phyloP scores from a whole-genome alignment of 1,140 invertebrate genomes.

The Calliphora vicina region DNA sequence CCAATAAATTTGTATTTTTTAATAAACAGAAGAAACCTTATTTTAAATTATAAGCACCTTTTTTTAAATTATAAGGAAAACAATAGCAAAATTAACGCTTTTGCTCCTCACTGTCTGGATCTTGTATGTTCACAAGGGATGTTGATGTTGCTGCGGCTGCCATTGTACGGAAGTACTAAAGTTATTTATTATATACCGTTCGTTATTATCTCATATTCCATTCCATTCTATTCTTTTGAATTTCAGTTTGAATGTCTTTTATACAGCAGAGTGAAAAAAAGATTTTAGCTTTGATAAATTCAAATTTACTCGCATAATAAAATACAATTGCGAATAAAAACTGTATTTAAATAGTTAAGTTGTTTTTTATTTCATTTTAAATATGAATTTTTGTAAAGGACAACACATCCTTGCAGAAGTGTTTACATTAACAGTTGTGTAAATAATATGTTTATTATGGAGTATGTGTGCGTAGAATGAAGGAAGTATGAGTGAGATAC shows the following conservation, averaged over 20 bases:
- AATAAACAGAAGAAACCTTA: too few relatives aligned
- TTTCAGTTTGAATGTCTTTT: background rate
- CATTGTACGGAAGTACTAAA: background rate
- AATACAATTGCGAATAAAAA: background rate
- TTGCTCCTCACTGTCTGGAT: background rate
- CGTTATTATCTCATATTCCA: background rate
- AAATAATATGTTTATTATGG: background rate
- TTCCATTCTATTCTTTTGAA: background rate
- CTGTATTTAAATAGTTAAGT: background rate
- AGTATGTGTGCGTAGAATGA: too few relatives aligned
- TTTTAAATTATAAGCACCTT: too few relatives aligned
- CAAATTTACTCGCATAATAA: background rate
- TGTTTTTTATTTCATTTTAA: background rate
- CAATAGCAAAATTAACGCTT: background rate
- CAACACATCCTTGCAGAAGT: background rate
- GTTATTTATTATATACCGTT: background rate
- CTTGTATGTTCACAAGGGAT: background rate
- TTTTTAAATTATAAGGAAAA: too few relatives aligned
- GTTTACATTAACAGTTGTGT: background rate
- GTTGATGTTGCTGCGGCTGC: background rate
- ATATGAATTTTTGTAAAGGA: background rate
- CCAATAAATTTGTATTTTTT: too few relatives aligned
- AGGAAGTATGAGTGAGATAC: too few relatives aligned
- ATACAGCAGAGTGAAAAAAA: background rate
- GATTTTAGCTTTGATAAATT: background rate